Percentiles rank a stretch among this genome's conserved stretches.
These are phyloP conservation scores for Dascyllus trimaculatus DNA, from an alignment of 2,113 vertebrate genomes.

Conservation along the genomic window DNA sequence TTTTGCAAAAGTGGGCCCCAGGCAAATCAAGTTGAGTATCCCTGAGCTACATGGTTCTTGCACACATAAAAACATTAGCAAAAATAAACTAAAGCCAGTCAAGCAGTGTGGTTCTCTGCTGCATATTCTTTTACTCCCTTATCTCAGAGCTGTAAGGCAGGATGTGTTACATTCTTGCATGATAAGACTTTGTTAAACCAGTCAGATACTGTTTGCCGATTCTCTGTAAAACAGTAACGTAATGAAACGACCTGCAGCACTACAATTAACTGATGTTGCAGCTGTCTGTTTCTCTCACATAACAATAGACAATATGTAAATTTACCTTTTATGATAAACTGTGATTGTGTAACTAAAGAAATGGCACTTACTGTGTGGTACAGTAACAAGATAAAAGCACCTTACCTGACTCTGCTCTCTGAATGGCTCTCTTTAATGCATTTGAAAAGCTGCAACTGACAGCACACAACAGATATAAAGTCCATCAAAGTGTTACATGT, in stretches of 20 bases:
- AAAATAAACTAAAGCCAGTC: background rate
- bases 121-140: slow-evolving; percentile 4
- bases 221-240: background rate
- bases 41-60: too few species aligned
- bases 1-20: too few species aligned
- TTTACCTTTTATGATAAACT: background rate
- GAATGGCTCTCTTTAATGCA: slow-evolving; percentile 1
- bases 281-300: background rate
- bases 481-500: slow-evolving; percentile 8
- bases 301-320: background rate
- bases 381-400: slow-evolving; percentile 1
- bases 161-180: slow-evolving; percentile 28
- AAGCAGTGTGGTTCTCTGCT: background rate
- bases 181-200: slow-evolving; percentile 8
- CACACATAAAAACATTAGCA: background rate
- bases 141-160: slow-evolving; percentile 1
- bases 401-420: slow-evolving; percentile 27
- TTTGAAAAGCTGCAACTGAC: slow-evolving; percentile 1
- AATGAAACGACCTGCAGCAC: background rate
- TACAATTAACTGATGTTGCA: background rate
- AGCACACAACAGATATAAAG: slow-evolving; percentile 16
- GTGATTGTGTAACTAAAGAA: background rate
- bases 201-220: slow-evolving; percentile 7
- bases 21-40: too few species aligned
- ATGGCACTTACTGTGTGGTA: background rate